Evolutionary conservation across 2,113 vertebrate species (phyloP).

Genomic region (Geococcyx californianus): DNA sequence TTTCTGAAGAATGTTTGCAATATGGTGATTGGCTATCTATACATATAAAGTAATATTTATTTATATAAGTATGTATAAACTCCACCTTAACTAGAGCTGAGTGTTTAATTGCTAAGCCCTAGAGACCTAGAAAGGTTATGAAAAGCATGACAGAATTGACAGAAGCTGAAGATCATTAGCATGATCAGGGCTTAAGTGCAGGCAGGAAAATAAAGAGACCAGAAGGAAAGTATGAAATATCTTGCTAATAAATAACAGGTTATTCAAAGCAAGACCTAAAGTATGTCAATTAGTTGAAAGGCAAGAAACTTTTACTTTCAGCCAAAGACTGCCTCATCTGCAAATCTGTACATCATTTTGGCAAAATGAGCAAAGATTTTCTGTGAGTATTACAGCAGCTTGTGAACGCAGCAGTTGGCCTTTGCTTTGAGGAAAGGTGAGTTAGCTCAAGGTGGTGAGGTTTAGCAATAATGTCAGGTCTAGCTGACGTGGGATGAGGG

Average conservation of each 20-base stretch:
- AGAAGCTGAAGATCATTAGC: neutral
- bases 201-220: neutral
- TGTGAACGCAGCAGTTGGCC: neutral
- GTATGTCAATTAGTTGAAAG: neutral
- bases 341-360: neutral
- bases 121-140: neutral
- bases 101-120: neutral
- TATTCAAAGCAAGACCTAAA: neutral
- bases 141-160: neutral
- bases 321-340: neutral
- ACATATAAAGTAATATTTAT: neutral
- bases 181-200: slow-evolving; percentile 9
- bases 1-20: neutral
- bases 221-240: neutral
- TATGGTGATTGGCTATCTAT: neutral
- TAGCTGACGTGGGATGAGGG: neutral
- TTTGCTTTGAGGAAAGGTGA: neutral
- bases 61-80: neutral
- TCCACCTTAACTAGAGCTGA: neutral
- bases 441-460: neutral
- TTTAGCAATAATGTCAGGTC: neutral
- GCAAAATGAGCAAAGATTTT: neutral
- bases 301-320: neutral
- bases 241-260: neutral
- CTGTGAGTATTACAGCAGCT: neutral